Conservation (phyloP, 2,113 vertebrate species). For the Corvus hawaiiensis region DNA sequence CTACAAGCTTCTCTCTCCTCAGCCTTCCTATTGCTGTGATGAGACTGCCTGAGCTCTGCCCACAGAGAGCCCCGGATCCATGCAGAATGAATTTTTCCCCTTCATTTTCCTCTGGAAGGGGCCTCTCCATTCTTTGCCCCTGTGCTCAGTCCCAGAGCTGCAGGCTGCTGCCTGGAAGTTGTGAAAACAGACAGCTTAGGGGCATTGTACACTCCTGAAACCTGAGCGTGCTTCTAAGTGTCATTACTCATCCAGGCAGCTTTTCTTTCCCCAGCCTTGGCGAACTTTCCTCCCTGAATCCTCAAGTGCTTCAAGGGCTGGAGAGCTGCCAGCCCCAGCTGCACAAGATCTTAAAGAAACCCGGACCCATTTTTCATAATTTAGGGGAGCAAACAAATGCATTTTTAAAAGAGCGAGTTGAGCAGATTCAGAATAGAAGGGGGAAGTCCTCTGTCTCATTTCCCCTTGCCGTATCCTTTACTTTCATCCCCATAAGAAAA, state of each 20-base stretch:
- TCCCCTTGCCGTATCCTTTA: background rate
- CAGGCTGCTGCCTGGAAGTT: constrained; percentile 33
- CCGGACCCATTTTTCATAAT: background rate
- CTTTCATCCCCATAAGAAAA: background rate
- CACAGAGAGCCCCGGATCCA: background rate
- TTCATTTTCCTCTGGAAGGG: background rate
- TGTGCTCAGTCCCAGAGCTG: background rate
- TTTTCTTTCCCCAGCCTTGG: constrained; percentile 39
- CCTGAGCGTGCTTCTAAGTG: constrained; percentile 21
- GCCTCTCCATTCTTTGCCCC: constrained; percentile 20
- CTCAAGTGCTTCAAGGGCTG: constrained; percentile 56
- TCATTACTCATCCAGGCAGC: constrained; percentile 62
- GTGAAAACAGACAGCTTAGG: constrained; percentile 54
- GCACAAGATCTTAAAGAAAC: constrained; percentile 47
- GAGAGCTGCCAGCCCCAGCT: constrained; percentile 60
- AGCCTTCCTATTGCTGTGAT: background rate
- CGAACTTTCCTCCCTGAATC: constrained; percentile 22
- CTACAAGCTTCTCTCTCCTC: background rate
- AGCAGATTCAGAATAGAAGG: background rate
- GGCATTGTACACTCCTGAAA: constrained; percentile 29
- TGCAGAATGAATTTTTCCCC: background rate
- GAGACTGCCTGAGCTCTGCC: background rate
- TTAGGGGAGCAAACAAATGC: background rate
- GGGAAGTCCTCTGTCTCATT: background rate
- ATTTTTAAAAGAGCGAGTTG: background rate